Evolutionary conservation across 2,113 vertebrate genomes (phyloP).

Genomic region (Excalfactoria chinensis): DNA sequence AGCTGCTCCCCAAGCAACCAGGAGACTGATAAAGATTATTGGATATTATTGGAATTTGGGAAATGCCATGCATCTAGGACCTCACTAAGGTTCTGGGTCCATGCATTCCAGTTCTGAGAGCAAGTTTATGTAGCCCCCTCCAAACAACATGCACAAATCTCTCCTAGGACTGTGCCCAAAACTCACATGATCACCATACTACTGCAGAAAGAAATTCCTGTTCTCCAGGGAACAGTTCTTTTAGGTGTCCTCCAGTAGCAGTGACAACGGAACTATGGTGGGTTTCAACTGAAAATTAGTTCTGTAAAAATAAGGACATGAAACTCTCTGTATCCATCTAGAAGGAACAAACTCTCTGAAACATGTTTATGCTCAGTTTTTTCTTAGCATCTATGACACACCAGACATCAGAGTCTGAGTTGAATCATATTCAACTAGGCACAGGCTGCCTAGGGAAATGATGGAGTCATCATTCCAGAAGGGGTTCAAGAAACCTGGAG

Average conservation of each 20-base stretch:
- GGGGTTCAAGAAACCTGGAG: not conserved
- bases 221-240: not conserved
- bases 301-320: not conserved
- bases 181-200: not conserved
- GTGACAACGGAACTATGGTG: not conserved
- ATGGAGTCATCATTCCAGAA: not conserved
- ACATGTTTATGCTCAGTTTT: not conserved
- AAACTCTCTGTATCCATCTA: not conserved
- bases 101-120: conserved; percentile 17
- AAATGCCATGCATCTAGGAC: conserved; percentile 12
- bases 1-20: not conserved
- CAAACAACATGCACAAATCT: not conserved
- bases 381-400: not conserved
- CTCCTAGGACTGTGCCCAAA: not conserved
- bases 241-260: not conserved
- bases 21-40: not conserved
- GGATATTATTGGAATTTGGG: conserved; percentile 7
- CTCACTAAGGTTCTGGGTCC: not conserved
- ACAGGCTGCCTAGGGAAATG: not conserved
- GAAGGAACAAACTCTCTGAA: not conserved
- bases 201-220: not conserved
- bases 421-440: not conserved
- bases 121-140: not conserved
- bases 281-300: not conserved
- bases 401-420: not conserved